Evolutionary conservation across 2,797 vertebrate species (phyloP).

Genomic region (Rhynchonycteris naso): DNA sequence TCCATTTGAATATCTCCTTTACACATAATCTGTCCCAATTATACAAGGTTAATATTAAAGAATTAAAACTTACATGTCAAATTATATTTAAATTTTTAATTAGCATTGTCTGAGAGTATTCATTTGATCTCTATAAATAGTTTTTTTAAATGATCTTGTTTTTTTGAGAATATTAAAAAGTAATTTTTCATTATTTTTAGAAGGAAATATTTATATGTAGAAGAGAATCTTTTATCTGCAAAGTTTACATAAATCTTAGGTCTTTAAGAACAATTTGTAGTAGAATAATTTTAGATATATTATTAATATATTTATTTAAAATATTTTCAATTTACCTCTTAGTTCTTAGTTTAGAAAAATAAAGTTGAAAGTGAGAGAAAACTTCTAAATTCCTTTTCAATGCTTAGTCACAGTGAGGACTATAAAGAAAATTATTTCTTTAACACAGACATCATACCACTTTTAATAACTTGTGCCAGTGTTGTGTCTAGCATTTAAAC

Average conservation of each 20-base stretch:
- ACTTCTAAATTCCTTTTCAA: slow-evolving; percentile 49
- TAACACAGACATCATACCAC: neutral
- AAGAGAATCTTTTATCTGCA: neutral
- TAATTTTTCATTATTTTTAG: neutral
- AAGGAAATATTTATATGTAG: slow-evolving; percentile 9
- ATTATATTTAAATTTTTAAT: slow-evolving; percentile 41
- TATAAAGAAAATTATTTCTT: neutral
- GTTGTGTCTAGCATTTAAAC: neutral
- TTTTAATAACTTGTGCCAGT: slow-evolving; percentile 12
- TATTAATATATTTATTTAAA: slow-evolving; percentile 46
- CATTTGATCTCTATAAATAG: neutral
- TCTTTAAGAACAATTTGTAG: slow-evolving; percentile 30
- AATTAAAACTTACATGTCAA: slow-evolving; percentile 28
- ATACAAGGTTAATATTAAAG: slow-evolving; percentile 30
- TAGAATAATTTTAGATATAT: slow-evolving; percentile 22
- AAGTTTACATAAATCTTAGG: slow-evolving; percentile 20
- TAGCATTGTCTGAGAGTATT: neutral
- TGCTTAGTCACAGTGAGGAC: neutral
- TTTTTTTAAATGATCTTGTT: neutral
- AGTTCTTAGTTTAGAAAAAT: slow-evolving; percentile 29
- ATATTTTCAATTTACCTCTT: slow-evolving; percentile 28
- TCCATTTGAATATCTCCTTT: neutral
- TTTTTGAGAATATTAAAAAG: slow-evolving; percentile 15
- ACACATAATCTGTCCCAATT: neutral
- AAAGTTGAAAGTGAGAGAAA: slow-evolving; percentile 43